These are phyloP conservation scores for Bothrops alternatus DNA, from an alignment of 2,797 vertebrate genomes.

Conservation along the genomic window DNA sequence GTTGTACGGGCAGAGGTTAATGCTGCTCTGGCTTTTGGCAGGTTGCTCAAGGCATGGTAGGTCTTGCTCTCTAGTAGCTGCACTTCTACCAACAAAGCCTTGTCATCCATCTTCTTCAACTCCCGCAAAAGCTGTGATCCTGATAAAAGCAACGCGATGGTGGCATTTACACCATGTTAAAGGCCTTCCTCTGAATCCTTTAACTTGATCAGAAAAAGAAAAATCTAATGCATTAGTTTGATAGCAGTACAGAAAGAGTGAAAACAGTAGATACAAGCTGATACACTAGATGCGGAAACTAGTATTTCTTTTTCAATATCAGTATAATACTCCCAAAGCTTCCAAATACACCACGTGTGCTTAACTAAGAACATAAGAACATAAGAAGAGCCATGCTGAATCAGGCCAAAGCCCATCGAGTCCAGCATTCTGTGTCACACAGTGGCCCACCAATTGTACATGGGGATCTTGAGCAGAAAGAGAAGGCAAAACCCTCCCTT, in stretches of 20 bases:
- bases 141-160: conserved; percentile 50
- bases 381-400: too few species aligned
- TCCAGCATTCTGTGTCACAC: too few species aligned
- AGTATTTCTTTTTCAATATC: background rate
- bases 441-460: too few species aligned
- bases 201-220: background rate
- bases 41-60: conserved; percentile 95
- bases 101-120: conserved; percentile 99
- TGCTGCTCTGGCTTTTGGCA: conserved; percentile 94
- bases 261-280: background rate
- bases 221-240: background rate
- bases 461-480: too few species aligned
- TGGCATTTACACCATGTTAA: background rate
- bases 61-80: conserved; percentile 98
- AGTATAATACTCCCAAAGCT: background rate
- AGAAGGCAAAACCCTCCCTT: too few species aligned
- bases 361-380: too few species aligned
- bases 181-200: background rate
- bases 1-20: conserved; percentile 96
- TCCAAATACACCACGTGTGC: background rate
- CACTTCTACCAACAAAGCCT: conserved; percentile 96
- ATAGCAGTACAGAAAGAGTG: background rate
- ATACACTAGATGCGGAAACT: background rate
- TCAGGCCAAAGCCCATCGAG: too few species aligned
- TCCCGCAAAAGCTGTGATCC: conserved; percentile 92